These are phyloP conservation scores for Dascillus cervinus DNA, from an alignment of 2,888 invertebrate genomes.

Conservation along the genomic window DNA sequence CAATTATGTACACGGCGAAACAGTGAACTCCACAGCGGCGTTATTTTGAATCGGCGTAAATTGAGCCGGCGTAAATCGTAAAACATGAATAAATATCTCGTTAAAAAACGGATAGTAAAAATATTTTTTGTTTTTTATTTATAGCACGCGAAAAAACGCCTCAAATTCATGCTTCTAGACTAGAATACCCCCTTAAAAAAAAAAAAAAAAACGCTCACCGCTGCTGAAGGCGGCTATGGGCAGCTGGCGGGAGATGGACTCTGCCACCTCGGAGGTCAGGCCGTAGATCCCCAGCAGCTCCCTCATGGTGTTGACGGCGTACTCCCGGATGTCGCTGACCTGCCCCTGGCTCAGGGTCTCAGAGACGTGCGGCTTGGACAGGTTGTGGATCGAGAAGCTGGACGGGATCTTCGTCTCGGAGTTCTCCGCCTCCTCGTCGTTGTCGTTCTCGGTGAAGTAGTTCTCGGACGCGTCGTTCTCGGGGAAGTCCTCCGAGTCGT, in stretches of 20 bases:
- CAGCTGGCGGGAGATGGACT: slow-evolving; percentile 60
- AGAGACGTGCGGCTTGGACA: slow-evolving; percentile 38
- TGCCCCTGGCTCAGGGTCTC: slow-evolving; percentile 30
- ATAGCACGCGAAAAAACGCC: no score
- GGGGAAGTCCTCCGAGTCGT: slow-evolving; percentile 25
- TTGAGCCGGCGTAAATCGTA: no score
- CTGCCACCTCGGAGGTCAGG: slow-evolving; percentile 62
- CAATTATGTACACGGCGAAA: no score
- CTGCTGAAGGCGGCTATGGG: slow-evolving; percentile 62
- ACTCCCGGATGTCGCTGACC: slow-evolving; percentile 60
- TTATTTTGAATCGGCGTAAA: no score
- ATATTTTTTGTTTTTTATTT: no score
- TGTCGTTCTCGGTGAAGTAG: slow-evolving; percentile 26
- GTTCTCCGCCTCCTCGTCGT: slow-evolving; percentile 23
- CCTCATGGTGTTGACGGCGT: slow-evolving; percentile 73
- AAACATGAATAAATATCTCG: no score
- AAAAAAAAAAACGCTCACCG: slow-evolving; percentile 43
- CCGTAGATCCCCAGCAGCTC: slow-evolving; percentile 72
- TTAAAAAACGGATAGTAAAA: no score
- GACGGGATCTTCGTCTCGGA: slow-evolving; percentile 32
- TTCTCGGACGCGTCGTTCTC: slow-evolving; percentile 44
- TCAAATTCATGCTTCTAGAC: no score
- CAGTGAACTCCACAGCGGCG: no score
- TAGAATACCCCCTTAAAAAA: no score
- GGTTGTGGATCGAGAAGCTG: slow-evolving; percentile 39